phyloP scores from a whole-genome alignment of 2,797 vertebrate genomes.

The Pelobates cultripes region DNA sequence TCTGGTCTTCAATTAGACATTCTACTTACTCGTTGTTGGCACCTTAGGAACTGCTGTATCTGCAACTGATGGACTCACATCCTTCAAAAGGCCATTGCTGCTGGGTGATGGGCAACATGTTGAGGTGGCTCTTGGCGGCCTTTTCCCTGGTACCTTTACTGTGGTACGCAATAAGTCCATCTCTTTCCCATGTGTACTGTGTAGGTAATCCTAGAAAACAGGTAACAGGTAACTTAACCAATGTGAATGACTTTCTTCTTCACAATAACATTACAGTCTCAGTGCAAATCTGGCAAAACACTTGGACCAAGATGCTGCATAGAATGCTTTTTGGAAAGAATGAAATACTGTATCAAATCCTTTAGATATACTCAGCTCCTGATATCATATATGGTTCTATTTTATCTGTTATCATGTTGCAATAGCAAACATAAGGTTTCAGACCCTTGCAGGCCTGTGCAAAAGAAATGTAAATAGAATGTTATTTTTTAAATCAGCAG shows the following conservation, averaged over 20 bases:
- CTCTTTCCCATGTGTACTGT: slow-evolving; percentile 91
- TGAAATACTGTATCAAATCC: too few species aligned
- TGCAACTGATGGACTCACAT: slow-evolving; percentile 69
- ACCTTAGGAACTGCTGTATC: slow-evolving; percentile 69
- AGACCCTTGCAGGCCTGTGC: too few species aligned
- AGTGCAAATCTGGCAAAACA: neutral
- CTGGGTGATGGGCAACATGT: slow-evolving; percentile 80
- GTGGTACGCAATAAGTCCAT: slow-evolving; percentile 93
- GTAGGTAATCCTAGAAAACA: slow-evolving; percentile 83
- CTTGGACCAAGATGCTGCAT: neutral
- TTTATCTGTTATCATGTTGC: too few species aligned
- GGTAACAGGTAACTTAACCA: neutral
- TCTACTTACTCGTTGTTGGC: slow-evolving; percentile 40
- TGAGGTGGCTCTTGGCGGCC: slow-evolving; percentile 88
- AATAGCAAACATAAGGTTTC: too few species aligned
- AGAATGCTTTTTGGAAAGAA: neutral
- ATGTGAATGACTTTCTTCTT: too few species aligned
- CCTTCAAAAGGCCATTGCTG: slow-evolving; percentile 87
- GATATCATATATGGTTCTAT: too few species aligned
- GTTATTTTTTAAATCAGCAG: neutral
- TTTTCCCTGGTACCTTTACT: slow-evolving; percentile 95
- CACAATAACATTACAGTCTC: neutral
- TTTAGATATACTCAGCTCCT: too few species aligned
- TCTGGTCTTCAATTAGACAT: neutral
- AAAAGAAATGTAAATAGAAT: neutral